Percentiles rank a stretch among this genome's conserved stretches.
Conservation (phyloP, 1,140 invertebrate species). For the Asbolus verrucosus region DNA sequence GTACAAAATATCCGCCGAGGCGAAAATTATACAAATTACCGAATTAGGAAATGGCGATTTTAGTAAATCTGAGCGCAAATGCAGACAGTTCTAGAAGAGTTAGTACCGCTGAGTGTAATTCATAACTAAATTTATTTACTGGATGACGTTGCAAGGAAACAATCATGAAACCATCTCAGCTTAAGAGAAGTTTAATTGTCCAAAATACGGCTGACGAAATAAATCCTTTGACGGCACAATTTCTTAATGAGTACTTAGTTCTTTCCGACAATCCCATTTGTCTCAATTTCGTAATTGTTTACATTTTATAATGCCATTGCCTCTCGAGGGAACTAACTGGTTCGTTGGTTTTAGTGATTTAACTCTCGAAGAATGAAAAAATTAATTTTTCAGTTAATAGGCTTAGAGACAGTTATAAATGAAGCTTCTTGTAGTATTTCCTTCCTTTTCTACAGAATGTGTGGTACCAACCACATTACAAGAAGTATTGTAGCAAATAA, state of each 20-base stretch:
- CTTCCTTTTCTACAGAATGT: too few species aligned
- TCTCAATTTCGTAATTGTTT: constrained; percentile 39
- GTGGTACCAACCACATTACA: too few species aligned
- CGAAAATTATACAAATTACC: too few species aligned
- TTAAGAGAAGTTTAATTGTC: constrained; percentile 49
- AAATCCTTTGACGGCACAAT: constrained; percentile 53
- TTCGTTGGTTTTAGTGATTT: constrained; percentile 4
- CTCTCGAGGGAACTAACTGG: neutral
- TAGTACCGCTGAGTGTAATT: too few species aligned
- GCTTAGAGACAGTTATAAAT: too few species aligned
- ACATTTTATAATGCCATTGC: constrained; percentile 26
- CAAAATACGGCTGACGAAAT: constrained; percentile 53
- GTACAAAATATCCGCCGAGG: neutral
- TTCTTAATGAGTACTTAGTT: constrained; percentile 42
- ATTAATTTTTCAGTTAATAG: too few species aligned
- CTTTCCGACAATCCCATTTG: constrained; percentile 38
- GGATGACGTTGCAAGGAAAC: constrained; percentile 37
- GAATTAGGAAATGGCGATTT: too few species aligned
- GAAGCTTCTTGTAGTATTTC: too few species aligned
- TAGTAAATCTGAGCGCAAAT: too few species aligned
- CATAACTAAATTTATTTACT: constrained; percentile 7
- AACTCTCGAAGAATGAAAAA: too few species aligned
- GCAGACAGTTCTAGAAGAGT: too few species aligned
- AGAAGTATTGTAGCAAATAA: too few species aligned
- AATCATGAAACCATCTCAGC: constrained; percentile 36